Evolutionary conservation across 1,140 invertebrate genomes (phyloP), one percentile per base, ranked within the genome.

Genomic region (Trachelipus rathkii): DNA sequence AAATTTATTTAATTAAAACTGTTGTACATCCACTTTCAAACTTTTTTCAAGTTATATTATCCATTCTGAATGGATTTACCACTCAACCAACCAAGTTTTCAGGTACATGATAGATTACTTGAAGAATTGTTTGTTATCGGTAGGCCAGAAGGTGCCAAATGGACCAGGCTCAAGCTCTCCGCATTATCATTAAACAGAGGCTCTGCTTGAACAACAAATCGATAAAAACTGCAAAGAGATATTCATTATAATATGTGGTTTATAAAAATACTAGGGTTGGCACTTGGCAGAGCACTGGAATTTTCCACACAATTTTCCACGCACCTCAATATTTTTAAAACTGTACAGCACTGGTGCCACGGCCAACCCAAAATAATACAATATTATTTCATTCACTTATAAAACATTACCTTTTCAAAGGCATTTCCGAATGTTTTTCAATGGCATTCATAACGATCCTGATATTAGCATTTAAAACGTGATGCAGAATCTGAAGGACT

Each of bases 11-110:
- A n/a, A n/a, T n/a, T 43, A 75, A 53, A 82, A 79, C 81, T 82
- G 69, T 81, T n/a, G 81, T 5, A 80, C 77, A n/a, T 13, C 75
- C 77, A 73, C 71, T 71, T 24, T 93, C 92, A n/a, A 95, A n/a
- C n/a, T 92, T 84, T 94, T 92, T 78, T 92, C 91, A 46, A 96
- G 86, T 78, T 95, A 99, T 99, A 85, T 99, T 99, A 85, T 99
- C 98, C 80, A 88, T 99, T 98, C 86, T 99, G 96, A 19, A 95
- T 92, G 44, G 96, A 94, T 78, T 90, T 89, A 98, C 92, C 76
- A 95, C 92, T 99, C 96, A 0, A 99, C 95, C 80, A 99, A 88
- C 98, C 97, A 99, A n/a, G 86, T 98, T 97, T 84, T 99, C 94
- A n/a, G 97, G 96, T 44, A 97, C 93, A 81, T 95, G 91, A 86